Percentiles rank a stretch among this genome's conserved stretches.
These are phyloP conservation scores for Antrozous pallidus DNA, from an alignment of 2,797 vertebrate genomes.

Conservation along the genomic window DNA sequence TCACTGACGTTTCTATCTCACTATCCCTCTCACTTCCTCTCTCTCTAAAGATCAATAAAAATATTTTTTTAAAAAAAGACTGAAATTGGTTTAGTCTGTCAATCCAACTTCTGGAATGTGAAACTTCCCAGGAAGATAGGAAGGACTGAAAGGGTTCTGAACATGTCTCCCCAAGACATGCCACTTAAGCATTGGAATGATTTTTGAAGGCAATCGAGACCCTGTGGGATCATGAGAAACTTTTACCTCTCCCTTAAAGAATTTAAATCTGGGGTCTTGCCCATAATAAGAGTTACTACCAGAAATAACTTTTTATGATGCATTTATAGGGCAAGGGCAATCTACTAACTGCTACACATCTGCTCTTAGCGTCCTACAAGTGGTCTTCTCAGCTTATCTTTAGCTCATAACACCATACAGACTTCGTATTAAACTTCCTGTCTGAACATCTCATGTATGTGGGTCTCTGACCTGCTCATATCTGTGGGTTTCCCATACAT, in stretches of 20 bases:
- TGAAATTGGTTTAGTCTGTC: not conserved
- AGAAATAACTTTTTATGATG: not conserved
- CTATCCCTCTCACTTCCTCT: too few relatives aligned
- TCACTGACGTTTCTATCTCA: too few relatives aligned
- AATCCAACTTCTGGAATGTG: not conserved
- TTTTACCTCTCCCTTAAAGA: not conserved
- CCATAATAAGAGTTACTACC: not conserved
- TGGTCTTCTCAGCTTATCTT: not conserved
- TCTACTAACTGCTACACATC: not conserved
- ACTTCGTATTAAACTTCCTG: not conserved
- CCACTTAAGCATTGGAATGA: not conserved
- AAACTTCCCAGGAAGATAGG: not conserved
- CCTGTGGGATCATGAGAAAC: not conserved
- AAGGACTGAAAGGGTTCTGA: not conserved
- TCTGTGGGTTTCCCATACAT: not conserved
- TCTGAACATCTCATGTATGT: not conserved
- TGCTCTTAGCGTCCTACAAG: not conserved
- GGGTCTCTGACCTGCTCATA: not conserved
- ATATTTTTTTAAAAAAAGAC: too few relatives aligned
- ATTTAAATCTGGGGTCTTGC: not conserved
- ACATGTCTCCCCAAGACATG: not conserved
- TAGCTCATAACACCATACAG: not conserved
- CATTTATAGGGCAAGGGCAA: not conserved
- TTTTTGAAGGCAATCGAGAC: not conserved
- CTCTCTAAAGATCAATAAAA: too few relatives aligned